phyloP scores from a whole-genome alignment of 2,797 vertebrate species.

The Pangasius macronema region DNA sequence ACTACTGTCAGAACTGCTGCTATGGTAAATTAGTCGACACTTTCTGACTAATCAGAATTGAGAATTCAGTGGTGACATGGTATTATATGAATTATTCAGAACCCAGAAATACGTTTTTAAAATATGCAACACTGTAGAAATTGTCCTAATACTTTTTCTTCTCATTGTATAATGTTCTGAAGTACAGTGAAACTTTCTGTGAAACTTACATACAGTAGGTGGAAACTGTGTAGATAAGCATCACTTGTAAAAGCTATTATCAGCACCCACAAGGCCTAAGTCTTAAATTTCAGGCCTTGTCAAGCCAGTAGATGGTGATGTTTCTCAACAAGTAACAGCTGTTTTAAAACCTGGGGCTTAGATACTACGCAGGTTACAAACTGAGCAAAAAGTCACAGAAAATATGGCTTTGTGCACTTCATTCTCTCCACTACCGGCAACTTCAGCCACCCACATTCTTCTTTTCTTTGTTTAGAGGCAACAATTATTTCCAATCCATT shows the following conservation, averaged over 20 bases:
- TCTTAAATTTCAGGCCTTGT: slow-evolving; percentile 13
- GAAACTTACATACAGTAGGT: background rate
- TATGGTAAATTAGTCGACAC: background rate
- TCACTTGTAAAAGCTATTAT: slow-evolving; percentile 33
- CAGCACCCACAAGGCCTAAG: slow-evolving; percentile 17
- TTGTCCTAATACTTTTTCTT: background rate
- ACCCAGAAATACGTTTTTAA: background rate
- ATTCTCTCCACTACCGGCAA: background rate
- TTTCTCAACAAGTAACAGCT: slow-evolving; percentile 1
- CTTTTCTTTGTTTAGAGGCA: slow-evolving; percentile 27
- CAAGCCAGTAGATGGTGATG: slow-evolving; percentile 49
- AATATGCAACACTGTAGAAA: background rate
- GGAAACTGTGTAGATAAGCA: slow-evolving; percentile 38
- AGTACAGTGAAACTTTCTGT: background rate
- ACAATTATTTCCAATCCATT: slow-evolving; percentile 40
- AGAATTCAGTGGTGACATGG: background rate
- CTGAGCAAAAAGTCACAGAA: background rate
- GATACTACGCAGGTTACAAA: background rate
- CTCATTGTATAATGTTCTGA: background rate
- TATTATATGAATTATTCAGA: background rate
- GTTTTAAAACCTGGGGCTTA: background rate
- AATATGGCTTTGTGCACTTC: slow-evolving; percentile 13
- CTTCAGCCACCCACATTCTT: slow-evolving; percentile 4
- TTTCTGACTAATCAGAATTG: background rate
- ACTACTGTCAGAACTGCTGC: background rate